Evolutionary conservation across 2,113 vertebrate species (phyloP).

Genomic region (Odocoileus virginianus): DNA sequence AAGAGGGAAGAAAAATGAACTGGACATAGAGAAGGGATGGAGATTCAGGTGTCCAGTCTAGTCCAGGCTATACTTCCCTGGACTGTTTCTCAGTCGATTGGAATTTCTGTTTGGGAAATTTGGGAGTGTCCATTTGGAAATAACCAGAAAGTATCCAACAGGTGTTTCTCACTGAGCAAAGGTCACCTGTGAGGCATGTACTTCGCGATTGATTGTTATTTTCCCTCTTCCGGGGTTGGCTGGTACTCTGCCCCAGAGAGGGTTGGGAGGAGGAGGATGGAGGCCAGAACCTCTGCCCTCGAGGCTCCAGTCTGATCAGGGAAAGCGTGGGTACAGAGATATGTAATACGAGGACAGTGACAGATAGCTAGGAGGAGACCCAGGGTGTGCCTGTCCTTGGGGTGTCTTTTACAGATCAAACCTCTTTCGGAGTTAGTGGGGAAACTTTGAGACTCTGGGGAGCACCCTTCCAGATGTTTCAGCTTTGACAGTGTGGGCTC

Average conservation of each 20-base stretch:
- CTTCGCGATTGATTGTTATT: accelerated
- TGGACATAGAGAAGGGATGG: not conserved
- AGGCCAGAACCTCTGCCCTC: too few relatives aligned
- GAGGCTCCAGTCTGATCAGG: not conserved
- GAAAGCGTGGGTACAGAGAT: not conserved
- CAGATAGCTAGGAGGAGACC: not conserved
- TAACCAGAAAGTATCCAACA: not conserved
- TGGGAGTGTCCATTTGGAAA: not conserved
- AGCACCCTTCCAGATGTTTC: not conserved
- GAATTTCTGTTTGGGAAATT: not conserved
- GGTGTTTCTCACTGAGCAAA: not conserved
- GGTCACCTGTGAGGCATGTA: accelerated
- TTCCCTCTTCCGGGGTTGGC: accelerated
- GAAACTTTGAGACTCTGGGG: not conserved
- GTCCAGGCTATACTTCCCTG: not conserved
- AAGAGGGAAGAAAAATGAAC: not conserved
- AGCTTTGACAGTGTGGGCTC: not conserved
- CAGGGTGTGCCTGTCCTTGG: accelerated
- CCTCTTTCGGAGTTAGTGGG: not conserved
- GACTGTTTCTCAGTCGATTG: not conserved
- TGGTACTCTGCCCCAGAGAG: not conserved
- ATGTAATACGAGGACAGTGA: accelerated
- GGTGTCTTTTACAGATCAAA: not conserved
- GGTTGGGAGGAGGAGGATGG: not conserved
- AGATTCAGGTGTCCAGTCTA: not conserved